Evolutionary conservation across 2,113 vertebrate species (phyloP).

Genomic region (Chunga burmeisteri): DNA sequence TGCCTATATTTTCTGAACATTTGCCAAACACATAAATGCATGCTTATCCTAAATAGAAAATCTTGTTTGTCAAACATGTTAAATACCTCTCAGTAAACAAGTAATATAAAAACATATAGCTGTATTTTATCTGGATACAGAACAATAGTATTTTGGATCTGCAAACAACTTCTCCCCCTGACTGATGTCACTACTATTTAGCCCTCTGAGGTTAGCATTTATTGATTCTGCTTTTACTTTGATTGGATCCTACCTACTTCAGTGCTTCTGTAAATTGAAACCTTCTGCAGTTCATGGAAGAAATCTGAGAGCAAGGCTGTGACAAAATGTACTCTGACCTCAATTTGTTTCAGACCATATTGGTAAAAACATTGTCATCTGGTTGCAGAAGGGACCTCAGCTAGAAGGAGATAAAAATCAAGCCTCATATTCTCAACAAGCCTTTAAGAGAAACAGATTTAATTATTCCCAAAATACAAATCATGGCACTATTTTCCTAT

Average conservation of each 20-base stretch:
- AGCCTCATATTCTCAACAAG: not conserved
- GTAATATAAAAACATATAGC: not conserved
- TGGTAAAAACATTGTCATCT: slow-evolving; percentile 70
- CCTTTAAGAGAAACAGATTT: not conserved
- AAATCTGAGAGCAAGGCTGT: slow-evolving; percentile 70
- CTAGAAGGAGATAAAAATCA: slow-evolving; percentile 54
- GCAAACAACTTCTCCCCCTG: slow-evolving; percentile 57
- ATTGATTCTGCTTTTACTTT: slow-evolving; percentile 79
- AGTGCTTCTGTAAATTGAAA: slow-evolving; percentile 80
- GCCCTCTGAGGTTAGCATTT: slow-evolving; percentile 70
- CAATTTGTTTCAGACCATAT: slow-evolving; percentile 74
- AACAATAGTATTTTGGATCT: slow-evolving; percentile 40
- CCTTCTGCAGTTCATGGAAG: slow-evolving; percentile 77
- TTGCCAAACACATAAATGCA: not conserved
- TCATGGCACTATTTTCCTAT: not conserved
- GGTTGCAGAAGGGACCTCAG: slow-evolving; percentile 61
- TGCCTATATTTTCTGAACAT: not conserved
- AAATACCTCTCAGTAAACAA: slow-evolving; percentile 39
- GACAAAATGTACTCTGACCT: slow-evolving; percentile 76
- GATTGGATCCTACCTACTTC: slow-evolving; percentile 79
- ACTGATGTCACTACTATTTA: slow-evolving; percentile 73
- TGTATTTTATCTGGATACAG: slow-evolving; percentile 16
- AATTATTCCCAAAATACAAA: not conserved
- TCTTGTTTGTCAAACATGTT: not conserved
- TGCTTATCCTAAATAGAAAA: not conserved